Conservation (phyloP, 2,797 vertebrate genomes). For the Podarcis lilfordi region DNA sequence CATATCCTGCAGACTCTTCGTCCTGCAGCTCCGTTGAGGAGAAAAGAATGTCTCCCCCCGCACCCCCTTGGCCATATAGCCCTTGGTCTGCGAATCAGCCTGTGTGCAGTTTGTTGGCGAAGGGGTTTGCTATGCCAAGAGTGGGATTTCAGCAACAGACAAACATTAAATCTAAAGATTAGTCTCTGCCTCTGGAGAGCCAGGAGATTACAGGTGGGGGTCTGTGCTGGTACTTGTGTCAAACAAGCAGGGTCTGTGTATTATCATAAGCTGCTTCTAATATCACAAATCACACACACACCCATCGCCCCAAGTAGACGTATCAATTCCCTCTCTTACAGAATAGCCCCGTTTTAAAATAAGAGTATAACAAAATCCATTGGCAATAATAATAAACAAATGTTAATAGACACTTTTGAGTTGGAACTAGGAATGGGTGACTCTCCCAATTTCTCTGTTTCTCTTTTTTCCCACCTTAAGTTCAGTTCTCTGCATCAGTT, state of each 20-base stretch:
- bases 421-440: no score
- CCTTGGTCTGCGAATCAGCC: background rate
- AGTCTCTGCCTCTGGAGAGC: constrained; percentile 9
- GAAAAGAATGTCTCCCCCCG: background rate
- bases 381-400: no score
- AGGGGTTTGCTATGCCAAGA: background rate
- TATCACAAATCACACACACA: background rate
- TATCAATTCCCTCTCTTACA: background rate
- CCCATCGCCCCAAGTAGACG: background rate
- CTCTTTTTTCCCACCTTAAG: no score
- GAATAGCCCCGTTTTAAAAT: background rate
- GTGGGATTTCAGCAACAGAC: constrained; percentile 12
- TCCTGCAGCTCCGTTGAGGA: accelerated
- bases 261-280: background rate
- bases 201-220: constrained; percentile 15
- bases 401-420: no score
- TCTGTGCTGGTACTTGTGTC: background rate
- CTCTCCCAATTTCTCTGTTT: no score
- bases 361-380: no score
- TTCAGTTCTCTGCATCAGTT: no score
- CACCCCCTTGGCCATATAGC: background rate
- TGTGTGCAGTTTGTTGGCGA: background rate
- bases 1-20: background rate
- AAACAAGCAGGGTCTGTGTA: constrained; percentile 24
- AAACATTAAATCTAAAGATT: constrained; percentile 9